Conservation (phyloP, 2,113 vertebrate species). For the Anoplopoma fimbria region DNA sequence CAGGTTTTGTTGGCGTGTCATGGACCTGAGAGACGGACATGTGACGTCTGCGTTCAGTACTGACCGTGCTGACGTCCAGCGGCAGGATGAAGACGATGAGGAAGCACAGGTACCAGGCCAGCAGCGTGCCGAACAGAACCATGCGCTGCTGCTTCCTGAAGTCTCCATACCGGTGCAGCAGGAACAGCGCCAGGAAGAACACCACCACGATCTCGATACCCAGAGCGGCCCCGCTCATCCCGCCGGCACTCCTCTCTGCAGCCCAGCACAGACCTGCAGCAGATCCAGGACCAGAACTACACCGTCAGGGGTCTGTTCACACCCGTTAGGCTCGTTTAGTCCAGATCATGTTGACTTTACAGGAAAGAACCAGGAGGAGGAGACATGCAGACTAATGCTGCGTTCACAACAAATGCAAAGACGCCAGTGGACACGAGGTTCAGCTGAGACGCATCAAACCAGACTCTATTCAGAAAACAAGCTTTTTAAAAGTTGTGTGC, state of each 20-base stretch:
- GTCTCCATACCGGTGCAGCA: constrained; percentile 96
- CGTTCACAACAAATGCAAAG: no score
- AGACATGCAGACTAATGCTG: not conserved
- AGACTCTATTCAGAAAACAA: no score
- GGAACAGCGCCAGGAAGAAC: constrained; percentile 95
- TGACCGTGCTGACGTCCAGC: constrained; percentile 96
- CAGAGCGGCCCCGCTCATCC: constrained; percentile 94
- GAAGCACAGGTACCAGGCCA: constrained; percentile 99
- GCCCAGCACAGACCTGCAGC: constrained; percentile 9
- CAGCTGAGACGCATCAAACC: no score
- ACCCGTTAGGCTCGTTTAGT: no score
- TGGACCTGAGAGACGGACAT: not conserved
- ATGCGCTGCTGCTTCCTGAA: constrained; percentile 96
- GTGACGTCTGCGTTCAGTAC: constrained; percentile 47
- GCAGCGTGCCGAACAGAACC: constrained; percentile 92
- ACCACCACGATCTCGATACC: constrained; percentile 95
- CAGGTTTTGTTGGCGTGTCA: not conserved
- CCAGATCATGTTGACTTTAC: not conserved
- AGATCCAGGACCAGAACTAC: not conserved
- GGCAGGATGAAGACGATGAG: constrained; percentile 97
- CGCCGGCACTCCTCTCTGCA: not conserved
- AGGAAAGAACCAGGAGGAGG: not conserved
- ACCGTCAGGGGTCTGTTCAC: no score
- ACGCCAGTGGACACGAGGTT: no score
- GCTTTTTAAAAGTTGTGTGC: no score